Evolutionary conservation across 2,797 vertebrate species (phyloP).

Genomic region (Phalloptychus januarius): DNA sequence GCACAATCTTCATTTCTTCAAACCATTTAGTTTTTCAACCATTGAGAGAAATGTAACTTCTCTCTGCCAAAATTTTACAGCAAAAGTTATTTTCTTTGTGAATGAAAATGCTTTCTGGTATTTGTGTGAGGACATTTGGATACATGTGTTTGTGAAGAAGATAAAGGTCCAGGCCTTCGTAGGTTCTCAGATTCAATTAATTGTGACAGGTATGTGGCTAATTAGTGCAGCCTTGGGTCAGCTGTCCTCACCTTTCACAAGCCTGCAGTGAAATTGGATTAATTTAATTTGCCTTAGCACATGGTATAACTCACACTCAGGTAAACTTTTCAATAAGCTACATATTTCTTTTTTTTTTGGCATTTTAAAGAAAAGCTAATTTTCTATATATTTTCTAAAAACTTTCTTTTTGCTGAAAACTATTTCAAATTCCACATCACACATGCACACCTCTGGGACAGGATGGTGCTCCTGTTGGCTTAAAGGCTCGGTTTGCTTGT

Average conservation of each 20-base stretch:
- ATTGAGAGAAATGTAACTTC: not conserved
- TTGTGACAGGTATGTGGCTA: conserved; percentile 71
- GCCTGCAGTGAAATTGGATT: conserved; percentile 75
- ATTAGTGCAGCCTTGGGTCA: conserved; percentile 68
- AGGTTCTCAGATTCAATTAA: conserved; percentile 54
- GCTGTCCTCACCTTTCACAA: conserved; percentile 75
- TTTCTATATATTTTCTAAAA: not conserved
- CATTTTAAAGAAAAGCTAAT: conserved; percentile 20
- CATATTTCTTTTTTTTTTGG: conserved; percentile 27
- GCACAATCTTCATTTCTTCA: conserved; percentile 3
- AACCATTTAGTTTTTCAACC: conserved; percentile 6
- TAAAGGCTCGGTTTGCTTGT: conserved; percentile 38
- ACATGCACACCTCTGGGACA: conserved; percentile 1
- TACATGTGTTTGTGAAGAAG: conserved; percentile 35
- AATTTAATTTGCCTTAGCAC: conserved; percentile 68
- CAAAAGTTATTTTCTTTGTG: not conserved
- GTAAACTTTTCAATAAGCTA: conserved; percentile 47
- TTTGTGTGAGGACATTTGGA: not conserved
- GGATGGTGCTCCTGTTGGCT: conserved; percentile 29
- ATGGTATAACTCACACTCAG: conserved; percentile 49
- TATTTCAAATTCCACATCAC: not conserved
- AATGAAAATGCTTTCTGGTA: not conserved
- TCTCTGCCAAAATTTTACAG: not conserved
- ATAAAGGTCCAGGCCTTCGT: conserved; percentile 46
- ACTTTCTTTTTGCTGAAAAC: conserved; percentile 2